Base-by-base conservation (phyloP, 37 sponge, comb jelly and placozoan species). In the Crambe crambe region DNA sequence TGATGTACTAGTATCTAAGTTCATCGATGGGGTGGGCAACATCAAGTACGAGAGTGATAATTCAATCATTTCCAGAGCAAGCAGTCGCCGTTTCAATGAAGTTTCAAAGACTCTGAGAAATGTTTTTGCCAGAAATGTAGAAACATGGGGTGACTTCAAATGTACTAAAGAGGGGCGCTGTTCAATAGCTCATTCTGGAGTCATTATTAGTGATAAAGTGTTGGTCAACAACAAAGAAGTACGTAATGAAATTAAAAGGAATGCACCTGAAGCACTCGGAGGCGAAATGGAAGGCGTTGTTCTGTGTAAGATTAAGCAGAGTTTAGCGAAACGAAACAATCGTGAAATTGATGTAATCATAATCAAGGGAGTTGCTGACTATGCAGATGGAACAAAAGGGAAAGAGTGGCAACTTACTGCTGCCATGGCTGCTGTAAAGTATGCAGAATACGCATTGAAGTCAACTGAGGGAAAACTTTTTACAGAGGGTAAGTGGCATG, bases 221-320 rank as follows among this genome's bases (percentile, higher is more conserved):
- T 18, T 59, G 1, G 0, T 75, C 23, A 36, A 56, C 36, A 31
- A 58, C 40, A 4, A 3, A 9, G 60, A 32, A 56, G 37, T 75
- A 23, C 32, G 23, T 2, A 34, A 35, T 37, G 23, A 34, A 29
- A 58, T 75, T 12, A 36, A 39, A 6, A 35, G 20, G 34, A 58
- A 56, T 58, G 60, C 37, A 23, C 76, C 76, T 3, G 76, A 27
- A 75, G 76, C 76, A 21, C 29, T 75, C 12, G 76, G 76, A 31
- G 76, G 76, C 26, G 76, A 75, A 58, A 75, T 75, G 76, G 76
- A 75, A n/a, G 76, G 76, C n/a, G 35, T 21, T 31, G 76, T 75
- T 0, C 35, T 75, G 32, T 1, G 29, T 6, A 44, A 32, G 26
- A 41, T 73, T 34, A 26, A 73, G 27, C 27, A 44, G 54, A 35